Percentiles rank a stretch among this genome's conserved stretches.
These are phyloP conservation scores for Acanthosepion lycidas DNA, from an alignment of 2,888 invertebrate genomes.

Conservation along the genomic window DNA sequence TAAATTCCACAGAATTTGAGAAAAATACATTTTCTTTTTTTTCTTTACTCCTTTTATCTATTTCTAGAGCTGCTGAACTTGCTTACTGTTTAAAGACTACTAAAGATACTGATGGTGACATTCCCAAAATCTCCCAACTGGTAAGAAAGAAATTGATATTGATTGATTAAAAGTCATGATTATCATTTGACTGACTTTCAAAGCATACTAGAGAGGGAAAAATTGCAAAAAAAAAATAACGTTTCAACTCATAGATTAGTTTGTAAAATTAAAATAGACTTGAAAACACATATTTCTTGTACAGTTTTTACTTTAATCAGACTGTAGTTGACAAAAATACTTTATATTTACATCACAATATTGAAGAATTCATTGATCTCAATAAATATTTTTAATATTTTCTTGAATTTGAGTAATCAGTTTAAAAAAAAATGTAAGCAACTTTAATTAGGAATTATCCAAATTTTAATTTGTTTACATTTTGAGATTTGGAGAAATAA, in stretches of 20 bases:
- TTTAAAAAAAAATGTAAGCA: too few species aligned
- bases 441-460: too few species aligned
- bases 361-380: too few species aligned
- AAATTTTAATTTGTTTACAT: too few species aligned
- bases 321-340: too few species aligned
- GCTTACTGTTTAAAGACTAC: constrained; percentile 38
- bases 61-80: constrained; percentile 24
- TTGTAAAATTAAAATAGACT: not conserved
- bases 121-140: not conserved
- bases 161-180: not conserved
- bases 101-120: not conserved
- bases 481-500: too few species aligned
- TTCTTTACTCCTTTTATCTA: not conserved
- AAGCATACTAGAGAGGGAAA: not conserved
- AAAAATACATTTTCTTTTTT: not conserved
- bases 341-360: too few species aligned
- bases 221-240: not conserved
- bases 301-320: too few species aligned
- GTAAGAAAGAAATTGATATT: not conserved
- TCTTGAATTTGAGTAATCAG: too few species aligned
- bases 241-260: not conserved
- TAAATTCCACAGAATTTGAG: not conserved
- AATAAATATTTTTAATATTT: too few species aligned
- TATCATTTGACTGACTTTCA: not conserved
- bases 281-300: too few species aligned